These are phyloP conservation scores for Bovichtus diacanthus DNA, from an alignment of 2,797 vertebrate genomes.

Conservation along the genomic window DNA sequence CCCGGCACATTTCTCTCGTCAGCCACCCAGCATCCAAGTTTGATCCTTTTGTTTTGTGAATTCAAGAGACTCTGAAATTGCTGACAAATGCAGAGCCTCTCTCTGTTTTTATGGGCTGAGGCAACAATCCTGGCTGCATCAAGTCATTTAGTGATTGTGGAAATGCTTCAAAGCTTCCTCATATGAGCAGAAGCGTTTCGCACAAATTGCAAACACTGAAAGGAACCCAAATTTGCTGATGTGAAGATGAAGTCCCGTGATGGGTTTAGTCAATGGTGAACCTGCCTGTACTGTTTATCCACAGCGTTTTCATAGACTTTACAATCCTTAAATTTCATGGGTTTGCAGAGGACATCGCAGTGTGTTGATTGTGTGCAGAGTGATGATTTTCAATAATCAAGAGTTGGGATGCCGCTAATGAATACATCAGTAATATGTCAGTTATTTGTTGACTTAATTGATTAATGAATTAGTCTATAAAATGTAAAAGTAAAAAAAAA, in stretches of 20 bases:
- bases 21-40: slow-evolving; percentile 11
- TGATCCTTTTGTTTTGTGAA: slow-evolving; percentile 34
- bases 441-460: background rate
- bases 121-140: slow-evolving; percentile 16
- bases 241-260: background rate
- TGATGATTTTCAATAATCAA: background rate
- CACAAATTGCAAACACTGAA: slow-evolving; percentile 22
- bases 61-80: slow-evolving; percentile 11
- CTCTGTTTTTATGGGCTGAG: slow-evolving; percentile 14
- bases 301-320: background rate
- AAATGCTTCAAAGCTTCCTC: slow-evolving; percentile 13
- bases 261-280: slow-evolving; percentile 2
- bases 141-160: slow-evolving; percentile 23
- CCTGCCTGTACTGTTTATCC: background rate
- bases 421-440: background rate
- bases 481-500: background rate
- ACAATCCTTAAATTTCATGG: background rate
- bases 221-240: slow-evolving; percentile 14
- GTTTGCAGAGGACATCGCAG: background rate
- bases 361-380: too few species aligned
- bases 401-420: background rate
- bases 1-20: slow-evolving; percentile 34
- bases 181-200: background rate
- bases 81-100: slow-evolving; percentile 5
- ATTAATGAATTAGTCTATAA: background rate